Conservation (phyloP, 2,888 invertebrate species). For the Ceramica pisi region DNA sequence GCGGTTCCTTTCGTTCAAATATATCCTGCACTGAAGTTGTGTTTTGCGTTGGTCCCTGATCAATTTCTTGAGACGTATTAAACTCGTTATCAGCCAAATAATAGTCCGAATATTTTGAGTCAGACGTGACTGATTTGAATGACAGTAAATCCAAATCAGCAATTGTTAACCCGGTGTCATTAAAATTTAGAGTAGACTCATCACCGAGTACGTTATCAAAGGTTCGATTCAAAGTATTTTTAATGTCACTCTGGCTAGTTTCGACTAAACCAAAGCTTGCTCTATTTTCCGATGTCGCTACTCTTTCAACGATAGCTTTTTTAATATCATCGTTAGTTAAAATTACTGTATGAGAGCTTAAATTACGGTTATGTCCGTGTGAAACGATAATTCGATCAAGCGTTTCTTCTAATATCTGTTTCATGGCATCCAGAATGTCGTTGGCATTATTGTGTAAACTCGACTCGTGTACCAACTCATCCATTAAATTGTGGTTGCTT, state of each 20-base stretch:
- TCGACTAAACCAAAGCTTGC: conserved; percentile 67
- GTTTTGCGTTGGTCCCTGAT: conserved; percentile 43
- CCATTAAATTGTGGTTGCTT: conserved; percentile 60
- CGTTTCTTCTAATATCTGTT: conserved; percentile 76
- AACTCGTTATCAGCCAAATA: conserved; percentile 77
- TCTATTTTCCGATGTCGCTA: conserved; percentile 68
- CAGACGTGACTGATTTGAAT: conserved; percentile 77
- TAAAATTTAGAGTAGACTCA: conserved; percentile 67
- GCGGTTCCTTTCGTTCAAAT: conserved; percentile 80
- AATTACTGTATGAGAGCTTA: conserved; percentile 70
- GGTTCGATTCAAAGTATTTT: conserved; percentile 70
- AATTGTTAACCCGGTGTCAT: conserved; percentile 62
- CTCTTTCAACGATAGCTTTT: conserved; percentile 52
- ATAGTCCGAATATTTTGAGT: conserved; percentile 79
- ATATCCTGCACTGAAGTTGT: conserved; percentile 76
- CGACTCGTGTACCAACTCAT: conserved; percentile 64
- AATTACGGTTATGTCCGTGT: conserved; percentile 34
- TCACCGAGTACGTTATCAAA: conserved; percentile 67
- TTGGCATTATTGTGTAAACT: conserved; percentile 56
- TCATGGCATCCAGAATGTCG: conserved; percentile 67
- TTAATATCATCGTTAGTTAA: conserved; percentile 62
- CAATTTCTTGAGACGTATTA: conserved; percentile 45
- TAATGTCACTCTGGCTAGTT: conserved; percentile 66
- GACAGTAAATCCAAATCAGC: conserved; percentile 79
- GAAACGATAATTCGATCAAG: conserved; percentile 70